Base-by-base conservation (phyloP, 2,797 vertebrate species). In the Sebastolobus altivelis region DNA sequence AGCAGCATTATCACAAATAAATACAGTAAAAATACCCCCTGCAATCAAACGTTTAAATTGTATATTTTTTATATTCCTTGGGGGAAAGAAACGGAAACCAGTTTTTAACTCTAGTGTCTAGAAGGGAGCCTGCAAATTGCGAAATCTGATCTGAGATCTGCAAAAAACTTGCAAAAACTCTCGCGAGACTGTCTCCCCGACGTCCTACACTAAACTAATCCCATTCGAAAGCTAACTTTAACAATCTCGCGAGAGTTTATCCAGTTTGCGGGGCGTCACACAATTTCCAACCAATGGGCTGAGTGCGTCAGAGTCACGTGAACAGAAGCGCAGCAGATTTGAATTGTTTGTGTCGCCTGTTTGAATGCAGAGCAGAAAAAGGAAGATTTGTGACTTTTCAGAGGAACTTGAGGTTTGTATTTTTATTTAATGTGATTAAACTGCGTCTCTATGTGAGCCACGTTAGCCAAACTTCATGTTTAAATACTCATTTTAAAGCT, bases 261-360 rank as follows among this genome's bases (percentile, higher is more conserved):
- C 31, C 31, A 31, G 31, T 31, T 31, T 31, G 5, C 31, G 29
- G 29, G 29, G 0, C 0, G 77, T 86, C 27, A 62, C 4, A 7
- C 0, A 20, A 20, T 10, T 25, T 67, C 55, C 38, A 75, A 37
- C 96, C 94, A 96, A 96, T 96, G 7, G 54, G 54, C 2, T 22
- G 79, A 1, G 27, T 4, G 22, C 31, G 4, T 4, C 2, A 2
- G 4, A 10, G 68, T 92, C 94, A 94, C 84, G 72, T 94, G 93
- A 84, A 40, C 78, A 69, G 5, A 80, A 79, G 71, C 61, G 84
- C 85, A 85, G 86, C 62, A 90, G 93, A 94, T 96, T 96, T 96
- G 92, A 96, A 96, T 93, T 77, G 86, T 82, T 59, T 52, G 77
- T 46, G 33, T 86, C 6, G 37, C 37, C 1, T 25, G 22, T 82